Base-by-base conservation (phyloP, 2,797 vertebrate genomes). In the Taeniopygia guttata region DNA sequence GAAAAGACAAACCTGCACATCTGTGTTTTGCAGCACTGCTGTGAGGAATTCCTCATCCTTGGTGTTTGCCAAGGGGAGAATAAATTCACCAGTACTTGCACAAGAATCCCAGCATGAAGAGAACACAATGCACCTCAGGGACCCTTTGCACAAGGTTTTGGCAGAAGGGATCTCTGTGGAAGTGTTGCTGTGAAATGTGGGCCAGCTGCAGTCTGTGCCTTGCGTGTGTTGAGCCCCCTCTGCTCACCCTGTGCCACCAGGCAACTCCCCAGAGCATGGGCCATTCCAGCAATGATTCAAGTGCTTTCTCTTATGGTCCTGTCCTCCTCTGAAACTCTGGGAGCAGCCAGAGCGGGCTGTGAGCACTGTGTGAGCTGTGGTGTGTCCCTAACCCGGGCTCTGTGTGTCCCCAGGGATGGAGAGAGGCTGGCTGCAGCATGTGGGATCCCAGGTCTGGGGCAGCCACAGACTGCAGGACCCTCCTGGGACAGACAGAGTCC, bases 121-220 rank as follows among this genome's bases (percentile, higher is more conserved):
- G 23, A 56, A 13, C 14, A n/a, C 0, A 0, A 8, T 19, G 16
- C 4, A 10, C 30, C 69, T 45, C 2, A 5, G 30, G 21, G 29
- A 26, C 25, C 68, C 40, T 34, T 70, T 34, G 9, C 36, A 36
- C 13, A 9, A 32, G 32, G 23, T 26, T 73, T 68, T 84, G 69
- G 66, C 43, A 68, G 58, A 14, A 58, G 25, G 42, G 27, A 27
- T 45, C 42, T 16, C 0, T 0, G 1, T 63, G 72, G 51, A 49
- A 67, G 8, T 25, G 45, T 5, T 62, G 52, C 38, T 72, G 58
- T 51, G 40, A 42, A 36, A 13, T 18, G 4, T 52, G 43, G n/a
- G 19, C 20, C 34, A 80, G 48, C n/a, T 68, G 46, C 63, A 82
- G 19, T 11, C 30, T 34, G 42, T 66, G 46, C 15, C 51, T 73